Evolutionary conservation across 1,140 invertebrate species (phyloP).

Genomic region (Cotesia typhae): DNA sequence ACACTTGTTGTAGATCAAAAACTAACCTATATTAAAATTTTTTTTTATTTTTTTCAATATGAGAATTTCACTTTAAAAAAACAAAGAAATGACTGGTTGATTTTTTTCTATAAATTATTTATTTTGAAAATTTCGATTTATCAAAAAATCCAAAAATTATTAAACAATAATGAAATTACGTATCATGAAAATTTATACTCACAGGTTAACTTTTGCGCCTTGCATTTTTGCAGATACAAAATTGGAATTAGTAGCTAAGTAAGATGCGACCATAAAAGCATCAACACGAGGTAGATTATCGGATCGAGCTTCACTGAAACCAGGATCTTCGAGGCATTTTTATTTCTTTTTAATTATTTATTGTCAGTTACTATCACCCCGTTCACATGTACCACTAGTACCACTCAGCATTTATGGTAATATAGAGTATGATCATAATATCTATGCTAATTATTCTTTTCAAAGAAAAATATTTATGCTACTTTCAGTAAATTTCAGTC

Average conservation of each 20-base stretch:
- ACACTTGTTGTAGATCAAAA: no score
- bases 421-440: no score
- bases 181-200: neutral
- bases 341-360: conserved; percentile 17
- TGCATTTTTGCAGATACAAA: conserved; percentile 18
- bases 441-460: no score
- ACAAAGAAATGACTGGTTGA: no score
- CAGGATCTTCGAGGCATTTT: conserved; percentile 21
- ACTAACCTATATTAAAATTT: neutral
- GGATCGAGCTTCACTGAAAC: conserved; percentile 14
- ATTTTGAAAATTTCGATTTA: no score
- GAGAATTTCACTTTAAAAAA: neutral
- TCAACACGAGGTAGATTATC: conserved; percentile 15
- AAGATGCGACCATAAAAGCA: conserved; percentile 19
- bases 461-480: no score
- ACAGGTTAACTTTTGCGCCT: conserved; percentile 20
- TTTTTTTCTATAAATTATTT: no score
- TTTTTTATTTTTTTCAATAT: conserved; percentile 14
- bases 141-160: no score
- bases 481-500: no score
- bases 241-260: conserved; percentile 1
- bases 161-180: no score
- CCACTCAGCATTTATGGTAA: no score
- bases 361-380: neutral
- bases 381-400: neutral